phyloP scores from a whole-genome alignment of 2,888 invertebrate species.

The Leucophenga montana region DNA sequence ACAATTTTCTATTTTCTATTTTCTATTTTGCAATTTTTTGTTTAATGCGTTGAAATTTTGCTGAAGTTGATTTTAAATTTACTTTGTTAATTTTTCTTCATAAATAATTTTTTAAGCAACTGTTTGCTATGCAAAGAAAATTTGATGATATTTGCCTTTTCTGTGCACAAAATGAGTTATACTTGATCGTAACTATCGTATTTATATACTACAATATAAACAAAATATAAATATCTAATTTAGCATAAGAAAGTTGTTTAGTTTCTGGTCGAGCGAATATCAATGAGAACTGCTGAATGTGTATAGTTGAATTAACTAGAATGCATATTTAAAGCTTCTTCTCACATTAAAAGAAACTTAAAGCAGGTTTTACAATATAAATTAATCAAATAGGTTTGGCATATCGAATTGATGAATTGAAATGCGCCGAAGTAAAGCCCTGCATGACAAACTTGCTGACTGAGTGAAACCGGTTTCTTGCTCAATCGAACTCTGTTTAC shows the following conservation, averaged over 20 bases:
- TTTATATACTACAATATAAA: constrained; percentile 31
- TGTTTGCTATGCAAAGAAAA: constrained; percentile 24
- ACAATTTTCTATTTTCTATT: constrained; percentile 2
- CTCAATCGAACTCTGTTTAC: too few species aligned
- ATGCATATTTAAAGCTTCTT: too few species aligned
- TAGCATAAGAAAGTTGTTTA: not conserved
- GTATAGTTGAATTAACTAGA: too few species aligned
- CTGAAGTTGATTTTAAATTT: not conserved
- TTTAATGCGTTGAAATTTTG: constrained; percentile 13
- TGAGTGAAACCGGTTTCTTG: too few species aligned
- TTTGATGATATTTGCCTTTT: constrained; percentile 26
- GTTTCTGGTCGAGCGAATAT: too few species aligned
- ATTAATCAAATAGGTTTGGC: too few species aligned
- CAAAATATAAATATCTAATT: not conserved
- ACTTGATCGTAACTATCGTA: not conserved
- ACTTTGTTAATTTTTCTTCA: not conserved
- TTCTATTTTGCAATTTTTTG: not conserved
- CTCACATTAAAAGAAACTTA: too few species aligned
- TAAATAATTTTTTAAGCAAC: constrained; percentile 8
- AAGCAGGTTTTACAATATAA: too few species aligned
- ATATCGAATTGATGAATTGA: too few species aligned
- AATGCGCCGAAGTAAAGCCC: too few species aligned
- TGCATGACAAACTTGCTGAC: too few species aligned
- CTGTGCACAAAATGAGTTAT: constrained; percentile 7
- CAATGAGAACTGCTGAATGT: too few species aligned